Conservation (phyloP, 2,888 invertebrate genomes). For the Megamerina dolium region DNA sequence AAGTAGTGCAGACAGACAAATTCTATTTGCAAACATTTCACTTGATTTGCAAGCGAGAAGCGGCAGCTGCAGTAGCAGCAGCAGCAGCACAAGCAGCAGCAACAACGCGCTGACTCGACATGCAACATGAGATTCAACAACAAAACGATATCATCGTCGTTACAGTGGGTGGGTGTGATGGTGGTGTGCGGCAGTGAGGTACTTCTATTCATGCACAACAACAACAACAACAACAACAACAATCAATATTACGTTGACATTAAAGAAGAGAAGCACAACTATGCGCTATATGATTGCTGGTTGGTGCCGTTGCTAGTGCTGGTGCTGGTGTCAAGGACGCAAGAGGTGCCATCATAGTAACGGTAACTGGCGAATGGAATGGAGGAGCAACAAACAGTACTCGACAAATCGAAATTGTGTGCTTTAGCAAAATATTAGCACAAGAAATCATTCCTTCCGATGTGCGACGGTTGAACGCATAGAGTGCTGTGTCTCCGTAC, state of each 20-base stretch:
- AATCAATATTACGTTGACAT: too few species aligned
- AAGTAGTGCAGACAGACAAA: conserved; percentile 47
- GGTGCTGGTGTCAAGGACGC: conserved; percentile 4
- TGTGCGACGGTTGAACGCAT: conserved; percentile 20
- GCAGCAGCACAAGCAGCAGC: neutral
- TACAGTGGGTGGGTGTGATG: too few species aligned
- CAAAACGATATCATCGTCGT: too few species aligned
- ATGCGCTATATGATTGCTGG: too few species aligned
- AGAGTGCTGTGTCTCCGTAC: conserved; percentile 1
- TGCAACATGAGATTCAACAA: too few species aligned
- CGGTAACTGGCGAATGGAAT: neutral
- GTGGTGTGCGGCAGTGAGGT: too few species aligned
- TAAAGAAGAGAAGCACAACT: too few species aligned
- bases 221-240: too few species aligned
- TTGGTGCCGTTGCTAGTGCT: conserved; percentile 1
- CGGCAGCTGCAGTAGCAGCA: conserved; percentile 6
- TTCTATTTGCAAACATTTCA: conserved; percentile 49
- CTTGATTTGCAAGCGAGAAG: conserved; percentile 46
- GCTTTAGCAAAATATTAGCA: conserved; percentile 48
- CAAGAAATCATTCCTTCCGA: conserved; percentile 48
- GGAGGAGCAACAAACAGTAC: too few species aligned
- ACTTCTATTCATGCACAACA: too few species aligned
- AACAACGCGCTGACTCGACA: too few species aligned
- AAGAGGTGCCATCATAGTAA: conserved; percentile 22
- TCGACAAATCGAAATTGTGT: conserved; percentile 49